phyloP scores from a whole-genome alignment of 2,797 vertebrate species.

The Bradypus variegatus region DNA sequence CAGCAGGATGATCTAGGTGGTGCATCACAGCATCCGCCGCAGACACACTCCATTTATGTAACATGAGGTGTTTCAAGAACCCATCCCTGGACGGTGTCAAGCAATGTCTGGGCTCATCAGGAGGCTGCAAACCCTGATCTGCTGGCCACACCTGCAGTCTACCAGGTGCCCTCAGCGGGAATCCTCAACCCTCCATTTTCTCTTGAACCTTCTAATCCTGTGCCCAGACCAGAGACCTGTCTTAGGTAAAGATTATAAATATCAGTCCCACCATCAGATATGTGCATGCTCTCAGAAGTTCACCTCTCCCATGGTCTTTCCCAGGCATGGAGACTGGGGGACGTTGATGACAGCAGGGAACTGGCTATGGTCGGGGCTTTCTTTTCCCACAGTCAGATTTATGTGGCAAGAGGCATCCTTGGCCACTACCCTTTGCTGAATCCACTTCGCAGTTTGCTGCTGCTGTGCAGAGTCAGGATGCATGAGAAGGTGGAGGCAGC shows the following conservation, averaged over 20 bases:
- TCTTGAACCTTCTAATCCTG: background rate
- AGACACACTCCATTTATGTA: no score
- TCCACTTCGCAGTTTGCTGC: background rate
- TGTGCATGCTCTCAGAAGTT: background rate
- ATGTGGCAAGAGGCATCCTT: background rate
- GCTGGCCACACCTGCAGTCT: background rate
- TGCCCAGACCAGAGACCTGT: background rate
- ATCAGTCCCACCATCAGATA: background rate
- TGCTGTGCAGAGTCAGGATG: background rate
- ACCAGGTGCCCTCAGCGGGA: background rate
- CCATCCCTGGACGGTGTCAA: background rate
- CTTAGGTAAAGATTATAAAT: background rate
- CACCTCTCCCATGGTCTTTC: background rate
- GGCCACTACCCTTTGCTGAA: background rate
- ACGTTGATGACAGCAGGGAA: background rate
- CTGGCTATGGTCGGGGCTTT: background rate
- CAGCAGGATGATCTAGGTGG: no score
- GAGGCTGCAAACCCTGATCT: no score
- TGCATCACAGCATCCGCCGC: rapidly evolving
- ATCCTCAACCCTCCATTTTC: background rate
- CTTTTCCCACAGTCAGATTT: background rate
- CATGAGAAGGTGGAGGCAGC: background rate
- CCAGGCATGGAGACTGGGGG: no score
- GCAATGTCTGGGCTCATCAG: background rate
- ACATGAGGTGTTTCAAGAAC: background rate